phyloP scores from a whole-genome alignment of 1,140 invertebrate species.

The Dreissena rostriformis region DNA sequence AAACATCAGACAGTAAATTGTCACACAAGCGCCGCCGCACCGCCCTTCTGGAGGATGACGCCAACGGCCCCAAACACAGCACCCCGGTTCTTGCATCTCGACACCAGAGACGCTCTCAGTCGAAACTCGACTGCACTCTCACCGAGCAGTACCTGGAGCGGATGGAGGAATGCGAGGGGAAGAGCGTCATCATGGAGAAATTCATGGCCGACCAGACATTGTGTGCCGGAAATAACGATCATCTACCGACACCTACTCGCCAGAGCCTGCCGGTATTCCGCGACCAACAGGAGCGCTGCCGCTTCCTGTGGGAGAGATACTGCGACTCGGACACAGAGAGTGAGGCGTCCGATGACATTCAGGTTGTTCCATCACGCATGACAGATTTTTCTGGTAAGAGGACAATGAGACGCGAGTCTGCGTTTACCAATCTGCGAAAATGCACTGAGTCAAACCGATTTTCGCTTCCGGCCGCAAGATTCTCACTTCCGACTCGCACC shows the following conservation, averaged over 20 bases:
- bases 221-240: neutral
- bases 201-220: conserved; percentile 48
- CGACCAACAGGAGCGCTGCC: conserved; percentile 27
- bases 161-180: conserved; percentile 23
- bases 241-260: neutral
- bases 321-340: conserved; percentile 1
- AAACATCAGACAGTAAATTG: neutral
- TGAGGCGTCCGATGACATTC: conserved; percentile 24
- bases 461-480: conserved; percentile 5
- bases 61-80: conserved; percentile 24
- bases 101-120: neutral
- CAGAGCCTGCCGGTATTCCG: conserved; percentile 13
- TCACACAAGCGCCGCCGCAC: neutral
- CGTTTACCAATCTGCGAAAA: conserved; percentile 21
- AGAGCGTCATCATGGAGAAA: conserved; percentile 41
- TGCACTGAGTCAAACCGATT: conserved; percentile 16
- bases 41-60: neutral
- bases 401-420: conserved; percentile 35
- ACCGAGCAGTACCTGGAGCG: neutral
- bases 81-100: conserved; percentile 5
- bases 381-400: neutral
- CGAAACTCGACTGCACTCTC: neutral
- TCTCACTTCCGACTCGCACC: conserved; percentile 21
- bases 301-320: conserved; percentile 3
- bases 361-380: neutral